phyloP scores from a whole-genome alignment of 2,113 vertebrate genomes.

The Oxyura jamaicensis region DNA sequence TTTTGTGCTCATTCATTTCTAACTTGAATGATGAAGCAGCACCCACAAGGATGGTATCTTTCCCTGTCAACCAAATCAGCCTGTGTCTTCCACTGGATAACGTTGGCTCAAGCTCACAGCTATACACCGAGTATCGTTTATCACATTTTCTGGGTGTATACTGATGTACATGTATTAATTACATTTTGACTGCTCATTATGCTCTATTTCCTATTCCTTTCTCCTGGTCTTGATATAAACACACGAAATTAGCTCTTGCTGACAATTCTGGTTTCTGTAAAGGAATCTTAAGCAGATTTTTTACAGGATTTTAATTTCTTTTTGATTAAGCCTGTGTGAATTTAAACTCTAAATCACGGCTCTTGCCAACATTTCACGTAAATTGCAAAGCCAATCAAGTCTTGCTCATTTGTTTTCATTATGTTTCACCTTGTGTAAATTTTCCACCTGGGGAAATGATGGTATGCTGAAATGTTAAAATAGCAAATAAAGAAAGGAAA shows the following conservation, averaged over 20 bases:
- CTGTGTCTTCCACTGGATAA: neutral
- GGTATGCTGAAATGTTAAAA: constrained; percentile 48
- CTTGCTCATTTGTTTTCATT: constrained; percentile 44
- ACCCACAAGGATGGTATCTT: neutral
- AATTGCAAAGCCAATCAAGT: constrained; percentile 66
- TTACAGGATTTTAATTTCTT: constrained; percentile 56
- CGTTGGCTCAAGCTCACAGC: neutral
- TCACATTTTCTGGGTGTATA: neutral
- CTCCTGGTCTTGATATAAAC: neutral
- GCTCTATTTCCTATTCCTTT: constrained; percentile 15
- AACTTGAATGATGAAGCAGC: neutral
- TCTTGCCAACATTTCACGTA: constrained; percentile 50
- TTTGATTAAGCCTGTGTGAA: constrained; percentile 59
- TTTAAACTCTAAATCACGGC: constrained; percentile 52
- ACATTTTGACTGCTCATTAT: neutral
- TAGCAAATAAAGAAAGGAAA: constrained; percentile 49
- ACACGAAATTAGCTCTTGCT: constrained; percentile 31
- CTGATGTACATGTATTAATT: neutral
- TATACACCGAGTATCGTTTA: neutral
- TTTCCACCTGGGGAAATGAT: constrained; percentile 30
- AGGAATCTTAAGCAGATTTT: constrained; percentile 28
- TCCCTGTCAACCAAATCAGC: neutral
- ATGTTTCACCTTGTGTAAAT: constrained; percentile 31
- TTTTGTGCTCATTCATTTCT: neutral
- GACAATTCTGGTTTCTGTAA: constrained; percentile 44